These are phyloP conservation scores for Phthorimaea operculella DNA, from an alignment of 1,140 invertebrate species.

Conservation along the genomic window DNA sequence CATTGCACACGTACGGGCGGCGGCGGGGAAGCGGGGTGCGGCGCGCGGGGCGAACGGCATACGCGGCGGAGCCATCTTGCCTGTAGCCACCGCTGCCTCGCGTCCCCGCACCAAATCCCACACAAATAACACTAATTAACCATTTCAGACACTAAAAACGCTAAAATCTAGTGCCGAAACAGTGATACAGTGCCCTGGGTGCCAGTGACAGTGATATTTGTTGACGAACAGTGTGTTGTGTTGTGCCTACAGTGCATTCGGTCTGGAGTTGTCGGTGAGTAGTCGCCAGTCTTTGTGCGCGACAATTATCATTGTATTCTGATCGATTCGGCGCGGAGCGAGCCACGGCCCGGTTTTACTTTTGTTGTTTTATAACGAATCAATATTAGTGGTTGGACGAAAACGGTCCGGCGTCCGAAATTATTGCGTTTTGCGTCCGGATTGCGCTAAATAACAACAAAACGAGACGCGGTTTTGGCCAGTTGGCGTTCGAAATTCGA, in stretches of 20 bases:
- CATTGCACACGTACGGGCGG: conserved; percentile 62
- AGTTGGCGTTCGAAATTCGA: too few species aligned
- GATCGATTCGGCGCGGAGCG: conserved; percentile 63
- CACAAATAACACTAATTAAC: conserved; percentile 62
- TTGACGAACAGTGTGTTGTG: conserved; percentile 45
- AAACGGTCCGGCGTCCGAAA: too few species aligned
- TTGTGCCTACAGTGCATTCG: conserved; percentile 56
- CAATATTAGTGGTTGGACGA: conserved; percentile 54
- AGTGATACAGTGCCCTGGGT: conserved; percentile 24
- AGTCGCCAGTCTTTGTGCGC: conserved; percentile 60
- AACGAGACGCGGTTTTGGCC: too few species aligned
- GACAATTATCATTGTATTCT: conserved; percentile 62
- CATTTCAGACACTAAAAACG: conserved; percentile 28
- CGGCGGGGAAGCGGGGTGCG: conserved; percentile 30
- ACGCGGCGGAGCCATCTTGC: conserved; percentile 63
- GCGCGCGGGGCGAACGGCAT: conserved; percentile 48
- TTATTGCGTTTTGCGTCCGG: too few species aligned
- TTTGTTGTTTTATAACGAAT: conserved; percentile 67
- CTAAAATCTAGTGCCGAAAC: conserved; percentile 38
- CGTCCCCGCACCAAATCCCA: conserved; percentile 54
- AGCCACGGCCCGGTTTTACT: conserved; percentile 59
- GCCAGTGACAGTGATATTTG: conserved; percentile 20
- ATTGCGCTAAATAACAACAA: too few species aligned
- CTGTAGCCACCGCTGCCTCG: conserved; percentile 56
- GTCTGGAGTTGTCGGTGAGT: conserved; percentile 55